Evolutionary conservation across 1,140 invertebrate species (phyloP), one percentile per base, ranked within the genome.

Genomic region (Cyclargus thomasi): DNA sequence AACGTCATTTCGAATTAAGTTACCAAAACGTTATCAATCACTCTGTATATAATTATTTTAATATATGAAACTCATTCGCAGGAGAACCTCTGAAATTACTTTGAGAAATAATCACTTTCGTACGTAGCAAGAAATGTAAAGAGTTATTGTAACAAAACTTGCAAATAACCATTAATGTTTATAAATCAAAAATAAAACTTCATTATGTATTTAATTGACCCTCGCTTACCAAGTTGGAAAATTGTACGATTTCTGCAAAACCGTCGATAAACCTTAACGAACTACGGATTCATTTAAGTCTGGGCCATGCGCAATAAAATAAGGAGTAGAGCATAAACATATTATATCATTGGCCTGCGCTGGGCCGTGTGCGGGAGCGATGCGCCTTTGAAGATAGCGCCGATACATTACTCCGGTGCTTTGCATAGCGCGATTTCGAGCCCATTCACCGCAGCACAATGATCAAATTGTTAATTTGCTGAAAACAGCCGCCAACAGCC

Each of bases 321-420:
- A 47, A 47, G 14, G 39, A 11, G 39, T 11, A 16, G 39, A 47
- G 11, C 39, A 47, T 39, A 47, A 47, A 47, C 39, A 47, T 47
- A 47, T 47, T 47, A 47, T 47, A 47, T 47, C 39, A 47, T 47
- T 47, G 39, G 5, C 14, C 39, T 16, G 39, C 8, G 55, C 55
- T 63, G 64, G 62, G 67, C 71, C 77, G 75, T 65, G 64, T 62
- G 68, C 71, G 78, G 75, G 70, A 74, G 74, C 29, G 80, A 80
- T 82, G 70, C 71, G 67, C 74, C 78, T 82, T 82, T 82, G 80
- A 80, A 80, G 78, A 79, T 78, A 80, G 76, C 80, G 80, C 67
- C 78, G 70, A 81, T 80, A 80, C 80, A 79, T 82, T 82, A 80
- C 36, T 16, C 23, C 64, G 68, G 66, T 76, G 63, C 67, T 73